These are phyloP conservation scores for Rhingia campestris DNA, from an alignment of 2,888 invertebrate species.

Conservation along the genomic window DNA sequence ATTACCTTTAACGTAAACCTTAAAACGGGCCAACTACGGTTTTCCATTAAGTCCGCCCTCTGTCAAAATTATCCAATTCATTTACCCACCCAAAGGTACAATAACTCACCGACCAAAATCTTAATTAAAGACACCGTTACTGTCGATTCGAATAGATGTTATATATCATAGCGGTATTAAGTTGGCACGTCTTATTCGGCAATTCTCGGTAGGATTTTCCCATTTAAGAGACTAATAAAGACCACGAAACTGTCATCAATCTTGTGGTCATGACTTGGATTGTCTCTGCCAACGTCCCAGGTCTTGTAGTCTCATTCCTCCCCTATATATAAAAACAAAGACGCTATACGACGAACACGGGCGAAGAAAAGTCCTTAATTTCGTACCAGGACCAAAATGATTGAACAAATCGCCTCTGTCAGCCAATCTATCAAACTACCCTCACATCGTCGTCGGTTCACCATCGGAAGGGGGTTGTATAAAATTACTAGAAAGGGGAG, in stretches of 20 bases:
- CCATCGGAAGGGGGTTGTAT: constrained; percentile 3
- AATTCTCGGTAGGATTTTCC: constrained; percentile 44
- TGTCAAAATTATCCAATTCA: background rate
- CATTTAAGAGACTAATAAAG: constrained; percentile 60
- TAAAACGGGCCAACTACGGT: no score
- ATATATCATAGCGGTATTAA: constrained; percentile 55
- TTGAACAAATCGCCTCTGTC: constrained; percentile 72
- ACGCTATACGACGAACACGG: background rate
- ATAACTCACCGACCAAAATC: constrained; percentile 30
- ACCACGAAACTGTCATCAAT: constrained; percentile 66
- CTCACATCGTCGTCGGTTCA: background rate
- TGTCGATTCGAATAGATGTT: constrained; percentile 57
- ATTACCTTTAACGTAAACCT: no score
- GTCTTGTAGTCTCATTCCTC: constrained; percentile 4
- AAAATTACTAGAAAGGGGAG: constrained; percentile 34
- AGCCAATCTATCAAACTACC: constrained; percentile 68
- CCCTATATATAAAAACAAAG: background rate
- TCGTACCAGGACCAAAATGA: constrained; percentile 62
- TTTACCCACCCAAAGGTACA: background rate
- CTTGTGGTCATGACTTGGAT: constrained; percentile 63
- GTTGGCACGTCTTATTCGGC: constrained; percentile 43
- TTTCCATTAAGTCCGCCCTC: no score
- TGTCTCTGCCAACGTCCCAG: constrained; percentile 44
- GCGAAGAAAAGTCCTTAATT: constrained; percentile 48
- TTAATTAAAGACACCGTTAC: constrained; percentile 66